Evolutionary conservation across 1,140 invertebrate species (phyloP).

Genomic region (Delia radicum): DNA sequence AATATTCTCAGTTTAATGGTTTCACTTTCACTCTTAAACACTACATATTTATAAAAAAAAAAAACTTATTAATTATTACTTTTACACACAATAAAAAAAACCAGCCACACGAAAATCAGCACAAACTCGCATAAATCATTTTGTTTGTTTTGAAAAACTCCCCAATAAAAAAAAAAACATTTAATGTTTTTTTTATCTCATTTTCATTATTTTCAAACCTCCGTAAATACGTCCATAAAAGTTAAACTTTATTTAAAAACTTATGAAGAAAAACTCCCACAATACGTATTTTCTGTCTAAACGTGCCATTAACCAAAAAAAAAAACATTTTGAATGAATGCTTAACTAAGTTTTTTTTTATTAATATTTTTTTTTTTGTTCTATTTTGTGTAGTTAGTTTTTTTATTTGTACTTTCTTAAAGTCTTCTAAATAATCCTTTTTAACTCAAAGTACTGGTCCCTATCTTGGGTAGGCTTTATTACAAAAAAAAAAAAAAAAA

Average conservation of each 20-base stretch:
- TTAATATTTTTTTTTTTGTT: background rate
- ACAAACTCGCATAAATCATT: background rate
- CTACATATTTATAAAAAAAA: slow-evolving; percentile 11
- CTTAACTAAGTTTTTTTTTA: background rate
- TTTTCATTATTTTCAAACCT: background rate
- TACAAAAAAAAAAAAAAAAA: too few species aligned
- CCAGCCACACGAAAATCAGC: background rate
- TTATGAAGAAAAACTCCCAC: background rate
- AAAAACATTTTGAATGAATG: background rate
- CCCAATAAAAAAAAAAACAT: background rate
- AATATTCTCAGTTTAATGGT: slow-evolving; percentile 18
- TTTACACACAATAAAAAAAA: background rate
- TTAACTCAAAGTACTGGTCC: too few species aligned
- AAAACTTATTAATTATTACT: background rate
- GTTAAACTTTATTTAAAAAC: background rate
- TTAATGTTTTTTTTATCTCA: background rate
- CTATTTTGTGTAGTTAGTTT: too few species aligned
- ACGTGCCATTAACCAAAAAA: background rate
- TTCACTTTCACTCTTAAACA: slow-evolving; percentile 20
- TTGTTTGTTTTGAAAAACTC: background rate
- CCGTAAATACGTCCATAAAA: slow-evolving; percentile 2
- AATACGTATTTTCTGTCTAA: background rate
- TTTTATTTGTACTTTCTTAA: too few species aligned
- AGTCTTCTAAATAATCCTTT: too few species aligned
- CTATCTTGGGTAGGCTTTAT: too few species aligned